A percentile compares a stretch with the other conserved stretches of the same genome.
phyloP scores from a whole-genome alignment of 2,113 vertebrate genomes.

The Melospiza melodia region DNA sequence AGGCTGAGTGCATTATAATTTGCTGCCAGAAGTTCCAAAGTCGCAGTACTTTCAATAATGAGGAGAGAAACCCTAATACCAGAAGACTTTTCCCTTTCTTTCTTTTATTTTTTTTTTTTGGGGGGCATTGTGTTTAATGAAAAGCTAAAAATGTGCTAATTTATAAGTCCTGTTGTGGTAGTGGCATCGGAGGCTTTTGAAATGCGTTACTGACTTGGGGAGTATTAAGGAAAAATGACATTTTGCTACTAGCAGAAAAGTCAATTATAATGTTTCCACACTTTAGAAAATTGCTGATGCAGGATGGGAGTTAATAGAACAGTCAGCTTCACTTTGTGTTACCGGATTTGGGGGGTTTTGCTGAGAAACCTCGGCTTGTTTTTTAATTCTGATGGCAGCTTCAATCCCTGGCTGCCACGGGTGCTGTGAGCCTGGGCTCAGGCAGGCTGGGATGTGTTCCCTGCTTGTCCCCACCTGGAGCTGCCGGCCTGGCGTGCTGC shows the following conservation, averaged over 20 bases:
- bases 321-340: conserved; percentile 65
- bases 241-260: conserved; percentile 60
- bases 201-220: conserved; percentile 52
- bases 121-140: conserved; percentile 63
- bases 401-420: neutral
- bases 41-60: conserved; percentile 61
- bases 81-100: conserved; percentile 29
- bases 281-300: conserved; percentile 69
- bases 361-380: neutral
- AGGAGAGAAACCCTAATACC: conserved; percentile 61
- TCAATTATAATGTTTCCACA: conserved; percentile 61
- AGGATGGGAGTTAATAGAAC: conserved; percentile 69
- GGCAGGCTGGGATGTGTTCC: fast-evolving
- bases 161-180: conserved; percentile 67
- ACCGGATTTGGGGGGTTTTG: conserved; percentile 17
- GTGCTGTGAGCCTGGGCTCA: fast-evolving
- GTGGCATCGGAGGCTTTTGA: conserved; percentile 67
- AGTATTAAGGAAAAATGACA: conserved; percentile 53
- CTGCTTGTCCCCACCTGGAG: neutral
- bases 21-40: conserved; percentile 66
- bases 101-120: neutral
- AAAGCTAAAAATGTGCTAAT: conserved; percentile 67
- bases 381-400: neutral
- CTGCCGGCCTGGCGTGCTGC: fast-evolving
- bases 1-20: conserved; percentile 76